Base-by-base conservation (phyloP, 1,140 invertebrate genomes). In the Ctenoplectra terminalis region DNA sequence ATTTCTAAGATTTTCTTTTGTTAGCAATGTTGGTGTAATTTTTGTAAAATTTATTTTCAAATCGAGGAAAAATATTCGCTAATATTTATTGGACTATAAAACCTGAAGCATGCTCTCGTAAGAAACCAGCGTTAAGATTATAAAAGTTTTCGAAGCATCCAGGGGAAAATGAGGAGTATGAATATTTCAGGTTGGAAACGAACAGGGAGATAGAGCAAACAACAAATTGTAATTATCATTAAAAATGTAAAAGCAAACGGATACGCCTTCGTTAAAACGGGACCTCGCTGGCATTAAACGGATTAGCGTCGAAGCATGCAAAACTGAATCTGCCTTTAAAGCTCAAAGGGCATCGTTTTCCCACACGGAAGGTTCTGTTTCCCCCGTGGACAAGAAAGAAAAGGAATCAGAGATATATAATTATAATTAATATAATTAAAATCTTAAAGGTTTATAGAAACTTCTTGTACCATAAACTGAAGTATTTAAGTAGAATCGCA, bases 341-440 rank as follows among this genome's bases (percentile, higher is more conserved):
- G 1, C n/a, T 40, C 60, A 29, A 58, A 78, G 15, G 23, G 15
- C 29, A 48, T 70, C 29, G 1, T 70, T 67, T 69, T 58, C 15
- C 40, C 31, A 13, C n/a, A 11, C 17, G 40, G 11, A 40, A 52
- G 29, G 40, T 43, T 60, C 37, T 40, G 2, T 60, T 60, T 46
- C 20, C 56, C 23, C 20, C 13, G 3, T 13, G 23, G 0, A 31
- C 5, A 31, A 23, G n/a, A 34, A 29, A 31, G 7, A 2, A 6
- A 37, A 29, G 3, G 20, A n/a, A 43, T 11, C 6, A 11, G 13
- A 43, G 9, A 26, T n/a, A n/a, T n/a, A n/a, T n/a, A n/a, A n/a
- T n/a, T n/a, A n/a, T n/a, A 20, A 72, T 72, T 66, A 69, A 26
- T 43, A 77, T 34, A 69, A 58, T 67, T 54, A 67, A 54, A 67